Percentiles rank a stretch among this genome's conserved stretches.
phyloP scores from a whole-genome alignment of 2,113 vertebrate species.

The Tragelaphus buxtoni region DNA sequence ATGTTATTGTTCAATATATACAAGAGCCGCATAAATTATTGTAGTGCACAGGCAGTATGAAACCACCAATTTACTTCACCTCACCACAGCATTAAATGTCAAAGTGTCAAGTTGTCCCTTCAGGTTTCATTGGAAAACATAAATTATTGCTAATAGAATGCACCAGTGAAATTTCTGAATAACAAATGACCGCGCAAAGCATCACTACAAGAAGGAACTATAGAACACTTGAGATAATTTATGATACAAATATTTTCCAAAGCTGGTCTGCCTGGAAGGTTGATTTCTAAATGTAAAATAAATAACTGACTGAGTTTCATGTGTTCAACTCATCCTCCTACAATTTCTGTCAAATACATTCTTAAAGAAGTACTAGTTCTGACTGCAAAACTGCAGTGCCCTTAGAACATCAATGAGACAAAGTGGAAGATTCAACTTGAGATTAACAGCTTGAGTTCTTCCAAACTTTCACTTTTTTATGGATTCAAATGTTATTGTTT shows the following conservation, averaged over 20 bases:
- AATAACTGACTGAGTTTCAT: conserved; percentile 59
- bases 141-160: conserved; percentile 77
- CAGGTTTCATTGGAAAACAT: conserved; percentile 75
- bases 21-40: conserved; percentile 48
- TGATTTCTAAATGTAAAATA: conserved; percentile 76
- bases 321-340: conserved; percentile 62
- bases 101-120: conserved; percentile 74
- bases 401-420: background rate
- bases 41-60: background rate
- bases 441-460: background rate
- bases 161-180: conserved; percentile 75
- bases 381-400: background rate
- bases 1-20: conserved; percentile 57
- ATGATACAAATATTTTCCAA: conserved; percentile 78
- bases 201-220: conserved; percentile 52
- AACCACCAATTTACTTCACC: conserved; percentile 73
- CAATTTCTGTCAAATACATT: conserved; percentile 64
- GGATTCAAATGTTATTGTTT: background rate
- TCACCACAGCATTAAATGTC: conserved; percentile 69
- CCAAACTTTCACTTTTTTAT: background rate
- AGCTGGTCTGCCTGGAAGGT: conserved; percentile 60
- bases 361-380: conserved; percentile 32
- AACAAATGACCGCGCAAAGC: conserved; percentile 71
- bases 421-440: background rate
- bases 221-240: conserved; percentile 76